Percentiles rank a stretch among this genome's conserved stretches.
Evolutionary conservation across 2,113 vertebrate species (phyloP).

Genomic region (Nothocercus nigrocapillus): DNA sequence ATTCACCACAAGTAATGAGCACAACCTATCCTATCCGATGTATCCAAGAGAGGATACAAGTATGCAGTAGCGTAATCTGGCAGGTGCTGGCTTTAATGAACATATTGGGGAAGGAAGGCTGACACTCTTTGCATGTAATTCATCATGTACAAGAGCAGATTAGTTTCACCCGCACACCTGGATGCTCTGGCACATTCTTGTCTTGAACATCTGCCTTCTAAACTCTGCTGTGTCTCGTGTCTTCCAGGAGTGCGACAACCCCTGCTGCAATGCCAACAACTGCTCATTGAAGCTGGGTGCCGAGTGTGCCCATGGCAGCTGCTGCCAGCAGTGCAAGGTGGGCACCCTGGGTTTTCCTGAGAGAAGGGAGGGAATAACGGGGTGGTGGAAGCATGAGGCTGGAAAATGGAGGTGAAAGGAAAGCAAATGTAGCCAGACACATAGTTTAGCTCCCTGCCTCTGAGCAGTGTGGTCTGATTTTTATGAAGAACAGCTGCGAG

Average conservation of each 20-base stretch:
- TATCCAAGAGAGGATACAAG: neutral
- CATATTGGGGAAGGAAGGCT: neutral
- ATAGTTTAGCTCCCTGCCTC: neutral
- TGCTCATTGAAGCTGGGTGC: constrained; percentile 90
- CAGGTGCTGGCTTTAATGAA: neutral
- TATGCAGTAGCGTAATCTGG: neutral
- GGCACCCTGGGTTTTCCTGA: neutral
- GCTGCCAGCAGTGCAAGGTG: constrained; percentile 95
- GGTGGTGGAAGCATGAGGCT: neutral
- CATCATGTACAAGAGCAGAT: rapidly evolving
- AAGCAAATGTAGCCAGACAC: neutral
- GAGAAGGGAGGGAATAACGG: neutral
- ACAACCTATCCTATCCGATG: neutral
- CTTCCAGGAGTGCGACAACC: constrained; percentile 90
- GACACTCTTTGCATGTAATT: neutral
- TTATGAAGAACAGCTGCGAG: neutral
- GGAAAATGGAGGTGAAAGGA: neutral
- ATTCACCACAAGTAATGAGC: rapidly evolving
- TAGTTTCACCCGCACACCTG: neutral
- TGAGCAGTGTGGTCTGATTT: neutral
- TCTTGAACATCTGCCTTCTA: neutral
- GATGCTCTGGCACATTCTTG: neutral
- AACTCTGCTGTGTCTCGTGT: neutral
- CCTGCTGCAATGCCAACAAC: constrained; percentile 92
- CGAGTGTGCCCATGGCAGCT: constrained; percentile 93